Evolutionary conservation across 2,888 invertebrate species (phyloP), one percentile per base, ranked within the genome.

Genomic region (Drosophila pseudotalamancana): DNA sequence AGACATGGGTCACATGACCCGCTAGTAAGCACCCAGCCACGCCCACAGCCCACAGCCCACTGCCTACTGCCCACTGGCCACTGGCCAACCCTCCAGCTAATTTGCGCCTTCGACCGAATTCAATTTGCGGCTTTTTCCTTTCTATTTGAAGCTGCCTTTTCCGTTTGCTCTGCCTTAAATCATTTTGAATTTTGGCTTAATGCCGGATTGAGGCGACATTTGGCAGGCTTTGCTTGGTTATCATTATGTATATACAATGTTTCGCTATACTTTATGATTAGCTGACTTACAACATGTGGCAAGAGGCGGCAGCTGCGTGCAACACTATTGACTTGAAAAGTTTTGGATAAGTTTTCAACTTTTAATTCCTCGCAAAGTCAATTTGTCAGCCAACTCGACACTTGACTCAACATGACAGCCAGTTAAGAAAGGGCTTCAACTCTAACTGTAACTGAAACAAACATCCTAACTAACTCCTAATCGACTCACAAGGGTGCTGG

Each of bases 311-410:
- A 53, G 27, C 55, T 56, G 39, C 48, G 25, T 35, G 40, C n/a
- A n/a, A 49, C 57, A 46, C 60, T 56, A 45, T 54, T 37, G 50
- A 48, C 60, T 61, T 54, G 54, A 25, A 72, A 72, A 71, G 71
- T 73, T 80, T 72, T 45, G 32, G 18, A 37, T 40, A 72, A 78
- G 55, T 78, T 85, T 35, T 34, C 40, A 72, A 60, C 62, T 78
- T 46, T 72, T 69, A 69, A 55, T 65, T 27, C 62, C 42, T 27
- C 55, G 29, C 49, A 56, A 82, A 72, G 62, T 60, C 62, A 70
- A 63, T 59, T 72, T 57, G 39, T 64, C 70, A 35, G 54, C 12
- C 42, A 59, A 39, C 54, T 57, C 53, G 23, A n/a, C 42, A 32
- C 70, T 53, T 60, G 55, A 74, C 40, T 70, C 19, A 45, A 35